phyloP scores from a whole-genome alignment of 1,140 invertebrate genomes.

The Drosophila ambigua region DNA sequence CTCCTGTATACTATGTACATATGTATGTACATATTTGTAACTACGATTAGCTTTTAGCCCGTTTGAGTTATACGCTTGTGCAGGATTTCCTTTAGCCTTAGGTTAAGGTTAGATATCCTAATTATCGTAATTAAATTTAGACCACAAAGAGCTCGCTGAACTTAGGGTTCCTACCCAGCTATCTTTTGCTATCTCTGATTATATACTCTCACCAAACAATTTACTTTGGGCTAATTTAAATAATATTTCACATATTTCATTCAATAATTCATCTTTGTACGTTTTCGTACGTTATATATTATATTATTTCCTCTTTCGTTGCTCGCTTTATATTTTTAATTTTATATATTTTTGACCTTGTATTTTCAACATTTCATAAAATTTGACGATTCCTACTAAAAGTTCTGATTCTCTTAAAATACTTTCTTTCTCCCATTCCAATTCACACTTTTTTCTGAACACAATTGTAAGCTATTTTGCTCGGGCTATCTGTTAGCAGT shows the following conservation, averaged over 20 bases:
- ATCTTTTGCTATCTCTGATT: too few relatives aligned
- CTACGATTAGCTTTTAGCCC: slow-evolving; percentile 51
- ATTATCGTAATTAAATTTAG: slow-evolving; percentile 23
- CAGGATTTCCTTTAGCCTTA: slow-evolving; percentile 15
- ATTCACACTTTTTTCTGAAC: slow-evolving; percentile 23
- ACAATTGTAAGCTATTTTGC: slow-evolving; percentile 36
- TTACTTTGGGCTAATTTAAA: too few relatives aligned
- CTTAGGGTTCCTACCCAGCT: not conserved
- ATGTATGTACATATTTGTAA: slow-evolving; percentile 33
- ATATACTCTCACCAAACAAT: too few relatives aligned
- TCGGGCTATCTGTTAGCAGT: slow-evolving; percentile 30
- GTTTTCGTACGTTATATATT: too few relatives aligned
- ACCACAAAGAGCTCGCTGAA: slow-evolving; percentile 17
- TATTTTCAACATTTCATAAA: too few relatives aligned
- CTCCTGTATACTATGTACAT: slow-evolving; percentile 55
- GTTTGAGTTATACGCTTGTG: slow-evolving; percentile 40
- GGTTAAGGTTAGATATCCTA: slow-evolving; percentile 23
- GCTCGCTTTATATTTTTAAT: too few relatives aligned
- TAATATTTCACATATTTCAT: too few relatives aligned
- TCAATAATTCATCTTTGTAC: too few relatives aligned
- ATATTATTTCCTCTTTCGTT: too few relatives aligned
- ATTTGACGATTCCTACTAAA: too few relatives aligned
- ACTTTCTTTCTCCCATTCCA: slow-evolving; percentile 5
- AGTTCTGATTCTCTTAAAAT: too few relatives aligned
- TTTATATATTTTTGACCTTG: too few relatives aligned